These are phyloP conservation scores for Zosterops pallidus DNA, from an alignment of 2,113 vertebrate species.

Conservation along the genomic window DNA sequence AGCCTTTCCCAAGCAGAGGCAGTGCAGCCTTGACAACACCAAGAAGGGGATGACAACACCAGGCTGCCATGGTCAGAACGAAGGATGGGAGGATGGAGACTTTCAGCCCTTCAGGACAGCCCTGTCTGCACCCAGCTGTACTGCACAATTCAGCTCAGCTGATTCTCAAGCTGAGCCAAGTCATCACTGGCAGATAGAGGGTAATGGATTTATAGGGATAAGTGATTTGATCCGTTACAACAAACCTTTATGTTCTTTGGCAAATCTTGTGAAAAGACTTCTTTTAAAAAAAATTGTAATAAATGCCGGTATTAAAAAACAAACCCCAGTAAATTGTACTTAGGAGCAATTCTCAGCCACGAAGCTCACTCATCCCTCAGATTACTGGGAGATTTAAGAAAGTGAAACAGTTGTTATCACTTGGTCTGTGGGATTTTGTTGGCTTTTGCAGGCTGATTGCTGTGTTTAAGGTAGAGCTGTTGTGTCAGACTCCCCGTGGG, in stretches of 20 bases:
- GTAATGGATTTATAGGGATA: slow-evolving; percentile 45
- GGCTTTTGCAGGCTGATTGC: slow-evolving; percentile 44
- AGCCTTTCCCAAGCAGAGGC: not conserved
- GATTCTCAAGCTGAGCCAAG: not conserved
- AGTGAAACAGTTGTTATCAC: slow-evolving; percentile 66
- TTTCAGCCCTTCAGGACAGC: not conserved
- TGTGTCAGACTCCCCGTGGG: slow-evolving; percentile 41
- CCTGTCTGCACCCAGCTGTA: not conserved
- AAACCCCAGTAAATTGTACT: slow-evolving; percentile 5
- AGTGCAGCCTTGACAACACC: not conserved
- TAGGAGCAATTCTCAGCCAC: slow-evolving; percentile 29
- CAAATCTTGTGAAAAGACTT: slow-evolving; percentile 42
- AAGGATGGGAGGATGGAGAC: not conserved
- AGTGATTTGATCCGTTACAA: slow-evolving; percentile 27
- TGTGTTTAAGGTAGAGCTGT: slow-evolving; percentile 49
- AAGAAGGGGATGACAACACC: not conserved
- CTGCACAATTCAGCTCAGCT: not conserved
- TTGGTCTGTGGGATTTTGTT: slow-evolving; percentile 55
- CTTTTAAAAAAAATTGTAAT: not conserved
- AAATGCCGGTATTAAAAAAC: slow-evolving; percentile 40
- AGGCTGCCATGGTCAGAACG: not conserved
- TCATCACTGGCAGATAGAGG: slow-evolving; percentile 23
- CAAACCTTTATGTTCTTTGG: slow-evolving; percentile 62
- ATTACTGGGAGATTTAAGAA: slow-evolving; percentile 66
- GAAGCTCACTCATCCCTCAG: slow-evolving; percentile 58